Conservation (phyloP, 1,140 invertebrate species). For the Pseudachorutes palmiensis region DNA sequence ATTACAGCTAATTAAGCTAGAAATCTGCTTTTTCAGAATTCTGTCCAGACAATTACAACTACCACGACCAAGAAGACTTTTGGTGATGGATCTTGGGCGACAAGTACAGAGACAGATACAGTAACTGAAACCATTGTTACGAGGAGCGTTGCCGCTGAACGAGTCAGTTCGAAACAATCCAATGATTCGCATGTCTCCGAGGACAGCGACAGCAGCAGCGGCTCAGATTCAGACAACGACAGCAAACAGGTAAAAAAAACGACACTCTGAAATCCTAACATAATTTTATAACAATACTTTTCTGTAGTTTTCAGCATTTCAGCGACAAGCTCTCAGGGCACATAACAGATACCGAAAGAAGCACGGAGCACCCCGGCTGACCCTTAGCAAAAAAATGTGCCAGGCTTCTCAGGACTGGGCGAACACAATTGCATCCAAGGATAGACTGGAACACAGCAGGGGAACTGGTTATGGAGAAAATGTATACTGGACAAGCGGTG, state of each 20-base stretch:
- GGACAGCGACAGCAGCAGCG: not conserved
- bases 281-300: no score
- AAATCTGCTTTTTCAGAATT: no score
- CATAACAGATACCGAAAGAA: constrained; percentile 70
- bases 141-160: not conserved
- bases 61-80: not conserved
- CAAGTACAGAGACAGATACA: not conserved
- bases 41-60: not conserved
- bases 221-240: not conserved
- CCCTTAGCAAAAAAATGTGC: constrained; percentile 48
- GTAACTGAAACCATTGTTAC: not conserved
- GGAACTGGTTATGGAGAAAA: constrained; percentile 33
- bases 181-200: not conserved
- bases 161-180: not conserved
- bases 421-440: constrained; percentile 42
- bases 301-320: constrained; percentile 47
- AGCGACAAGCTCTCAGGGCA: constrained; percentile 54
- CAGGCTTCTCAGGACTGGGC: not conserved
- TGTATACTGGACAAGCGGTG: constrained; percentile 27
- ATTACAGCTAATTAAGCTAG: no score
- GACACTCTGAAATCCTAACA: no score
- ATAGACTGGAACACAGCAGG: constrained; percentile 45
- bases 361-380: constrained; percentile 59
- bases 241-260: no score
- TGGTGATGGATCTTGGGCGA: not conserved